Base-by-base conservation (phyloP, 2,888 invertebrate species). In the Caenorhabditis uteleia region DNA sequence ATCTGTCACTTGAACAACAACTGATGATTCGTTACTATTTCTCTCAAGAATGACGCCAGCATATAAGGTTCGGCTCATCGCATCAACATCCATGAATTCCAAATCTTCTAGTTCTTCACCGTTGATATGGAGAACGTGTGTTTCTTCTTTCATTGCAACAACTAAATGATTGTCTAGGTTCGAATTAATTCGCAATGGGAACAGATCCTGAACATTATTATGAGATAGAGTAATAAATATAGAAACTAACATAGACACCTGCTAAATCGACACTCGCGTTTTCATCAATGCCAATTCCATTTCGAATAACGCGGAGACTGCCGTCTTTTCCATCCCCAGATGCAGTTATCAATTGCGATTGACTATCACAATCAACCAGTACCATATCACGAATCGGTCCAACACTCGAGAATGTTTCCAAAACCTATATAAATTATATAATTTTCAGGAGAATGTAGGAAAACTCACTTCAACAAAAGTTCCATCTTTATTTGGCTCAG, bases 261-360 rank as follows among this genome's bases (percentile, higher is more conserved):
- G 92, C 91, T 75, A 78, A 45, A 86, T 98, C 98, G 70, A 98
- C 95, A 45, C 91, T 92, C 0, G 97, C 97, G 84, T 94, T 92
- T 85, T 97, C 97, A 76, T 83, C 78, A 48, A 83, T 82, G 3
- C 98, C 98, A 81, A 98, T 98, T 3, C 98, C 98, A 85, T 97
- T 98, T 72, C 97, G 88, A 70, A 99, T 97, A 62, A 98, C 93
- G 50, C 97, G 88, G 31, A 99, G 86, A 0, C 95, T 95, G 0
- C 98, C 98, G 87, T 97, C 95, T 85, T 97, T 98, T 84, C 91
- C 95, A 3, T 92, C 90, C 86, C 91, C 97, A 0, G 97, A 97
- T 83, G 97, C 98, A 0, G 98, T 98, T 39, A 98, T 93, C 68
- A 98, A 89, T 84, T 95, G 95, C 14, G 94, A 95, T 86, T 98